Base-by-base conservation (phyloP, 1,140 invertebrate species). In the Drosophila nigromelanica region DNA sequence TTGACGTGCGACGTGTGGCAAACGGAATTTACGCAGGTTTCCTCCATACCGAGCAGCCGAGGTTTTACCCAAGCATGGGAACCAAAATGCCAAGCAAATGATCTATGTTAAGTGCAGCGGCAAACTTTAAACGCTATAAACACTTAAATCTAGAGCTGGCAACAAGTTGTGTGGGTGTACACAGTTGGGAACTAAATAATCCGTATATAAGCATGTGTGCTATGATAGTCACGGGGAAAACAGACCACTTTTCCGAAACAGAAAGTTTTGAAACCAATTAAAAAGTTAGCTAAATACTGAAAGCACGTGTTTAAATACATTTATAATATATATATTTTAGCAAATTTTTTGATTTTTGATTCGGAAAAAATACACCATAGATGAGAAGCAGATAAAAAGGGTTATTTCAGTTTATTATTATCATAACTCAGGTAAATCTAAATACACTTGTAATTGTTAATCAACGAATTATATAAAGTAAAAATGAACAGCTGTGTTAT, bases 1-100 rank as follows among this genome's bases (percentile, higher is more conserved):
- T 87, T 87, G 78, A 89, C 76, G 76, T 87, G 82, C 82, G 68
- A 87, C 82, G 82, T 87, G 82, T 87, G 82, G 83, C 83, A 78
- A 79, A 60, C 72, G 75, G 78, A 86, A 86, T 80, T 85, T 75
- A 77, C 82, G 70, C 82, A 67, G 77, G 73, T 77, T 74, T 76
- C 66, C 21, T 51, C 74, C 52, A 48, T 47, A 40, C 61, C 24
- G 35, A 35, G 27, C 18, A 47, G 42, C 55, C 42, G 71, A 74
- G 56, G 64, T 74, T 74, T 54, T n/a, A 40, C 59, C 27, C 42
- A 48, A 6, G 35, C 10, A 27, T 52, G 40, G 24, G 6, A 43
- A 67, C 47, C 40, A 42, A 55, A 55, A 64, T 64, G 68, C 56
- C 70, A 54, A 68, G 56, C 27, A 68, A 68, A 68, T 73, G 70